These are phyloP conservation scores for Xanthorhoe spadicearia DNA, from an alignment of 2,888 invertebrate species.

Conservation along the genomic window DNA sequence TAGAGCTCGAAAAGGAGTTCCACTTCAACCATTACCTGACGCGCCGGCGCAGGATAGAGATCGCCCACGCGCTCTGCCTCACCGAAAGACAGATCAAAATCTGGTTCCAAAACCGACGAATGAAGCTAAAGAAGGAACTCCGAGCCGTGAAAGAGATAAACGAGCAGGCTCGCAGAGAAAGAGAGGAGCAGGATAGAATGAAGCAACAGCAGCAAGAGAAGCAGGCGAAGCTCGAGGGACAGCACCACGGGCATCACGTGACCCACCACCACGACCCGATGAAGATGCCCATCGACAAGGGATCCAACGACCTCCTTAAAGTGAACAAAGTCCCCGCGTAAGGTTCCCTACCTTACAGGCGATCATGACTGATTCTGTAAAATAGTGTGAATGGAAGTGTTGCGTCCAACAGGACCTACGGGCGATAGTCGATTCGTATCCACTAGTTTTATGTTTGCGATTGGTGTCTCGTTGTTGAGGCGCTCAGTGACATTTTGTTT, in stretches of 20 bases:
- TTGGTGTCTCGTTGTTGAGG: slow-evolving; percentile 71
- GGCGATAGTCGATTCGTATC: slow-evolving; percentile 81
- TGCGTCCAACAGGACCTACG: slow-evolving; percentile 76
- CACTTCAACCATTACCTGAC: slow-evolving; percentile 99
- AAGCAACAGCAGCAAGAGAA: slow-evolving; percentile 95
- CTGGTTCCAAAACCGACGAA: slow-evolving; percentile 98
- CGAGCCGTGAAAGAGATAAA: slow-evolving; percentile 97
- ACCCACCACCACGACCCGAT: slow-evolving; percentile 90
- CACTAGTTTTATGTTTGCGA: slow-evolving; percentile 82
- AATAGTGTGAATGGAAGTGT: slow-evolving; percentile 83
- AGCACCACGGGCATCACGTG: slow-evolving; percentile 89
- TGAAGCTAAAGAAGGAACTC: slow-evolving; percentile 98
- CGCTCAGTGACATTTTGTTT: slow-evolving; percentile 69
- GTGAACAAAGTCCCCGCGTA: slow-evolving; percentile 92
- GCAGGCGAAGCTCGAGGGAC: slow-evolving; percentile 90
- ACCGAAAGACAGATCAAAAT: slow-evolving; percentile 99
- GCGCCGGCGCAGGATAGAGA: slow-evolving; percentile 97
- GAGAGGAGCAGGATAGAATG: slow-evolving; percentile 96
- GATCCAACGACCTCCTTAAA: slow-evolving; percentile 90
- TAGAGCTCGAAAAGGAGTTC: slow-evolving; percentile 99
- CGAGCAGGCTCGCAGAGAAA: slow-evolving; percentile 95
- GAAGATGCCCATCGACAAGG: slow-evolving; percentile 90
- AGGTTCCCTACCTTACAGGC: slow-evolving; percentile 75
- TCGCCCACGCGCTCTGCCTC: slow-evolving; percentile 97
- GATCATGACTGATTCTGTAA: slow-evolving; percentile 83